Evolutionary conservation across 2,113 vertebrate species (phyloP), one percentile per base, ranked within the genome.

Genomic region (Panthera tigris): DNA sequence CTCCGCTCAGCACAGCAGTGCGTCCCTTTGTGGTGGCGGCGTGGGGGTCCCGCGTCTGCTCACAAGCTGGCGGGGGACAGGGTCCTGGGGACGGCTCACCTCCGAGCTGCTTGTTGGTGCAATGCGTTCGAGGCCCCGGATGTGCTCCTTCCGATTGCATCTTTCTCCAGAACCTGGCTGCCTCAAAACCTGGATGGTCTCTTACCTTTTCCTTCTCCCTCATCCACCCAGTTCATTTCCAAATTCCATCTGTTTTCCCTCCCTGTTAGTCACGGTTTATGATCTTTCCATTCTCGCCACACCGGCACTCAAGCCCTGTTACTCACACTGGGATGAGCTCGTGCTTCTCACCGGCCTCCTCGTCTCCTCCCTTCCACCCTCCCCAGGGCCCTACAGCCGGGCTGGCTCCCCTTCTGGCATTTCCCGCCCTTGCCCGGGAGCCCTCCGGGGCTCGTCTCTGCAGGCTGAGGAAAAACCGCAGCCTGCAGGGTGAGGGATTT

Each of bases 321-420:
- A 25, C 39, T 41, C 18, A 10, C 27, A 1, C 10, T 2, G 1
- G 78, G 57, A 2, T 3, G 86, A 39, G 4, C 1, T 1, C 0
- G 16, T 41, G 8, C 13, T 36, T 41, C 21, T 41, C 16, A 0
- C 10, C 21, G 3, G 29, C 61, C 52, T 36, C 31, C 83, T 18
- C 14, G 0, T 19, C 41, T 11, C 18, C 23, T 33, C 41, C 55
- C 1, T 2, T 14, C 21, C 1, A 2, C 61, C 1, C 21, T 1
- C 3, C 61, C 23, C 1, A 0, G 4, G 21, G 25, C 45, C 52
- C 71, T 19, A 1, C 14, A 2, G 23, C 27, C 2, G 7, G 8
- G 8, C 18, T 3, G 7, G 13, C 39, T 73, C 15, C 63, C 33
- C 48, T 66, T 41, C 33, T 29, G 39, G 29, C n/a, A 27, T 27